Evolutionary conservation across 2,888 invertebrate genomes (phyloP).

Genomic region (Celastrina argiolus): DNA sequence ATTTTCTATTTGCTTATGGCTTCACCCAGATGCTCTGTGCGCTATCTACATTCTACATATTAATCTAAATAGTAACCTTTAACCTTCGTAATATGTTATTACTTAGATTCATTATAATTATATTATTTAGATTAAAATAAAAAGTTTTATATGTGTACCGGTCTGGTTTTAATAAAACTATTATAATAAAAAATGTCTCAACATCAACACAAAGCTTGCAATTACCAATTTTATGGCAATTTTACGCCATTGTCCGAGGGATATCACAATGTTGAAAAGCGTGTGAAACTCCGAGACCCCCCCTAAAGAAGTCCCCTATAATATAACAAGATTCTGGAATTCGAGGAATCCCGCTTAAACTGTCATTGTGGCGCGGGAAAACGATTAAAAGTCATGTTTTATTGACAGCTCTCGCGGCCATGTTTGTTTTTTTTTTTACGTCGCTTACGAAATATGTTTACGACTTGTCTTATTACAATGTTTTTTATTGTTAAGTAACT

Average conservation of each 20-base stretch:
- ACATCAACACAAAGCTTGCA: background rate
- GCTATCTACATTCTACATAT: too few species aligned
- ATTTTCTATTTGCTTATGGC: too few species aligned
- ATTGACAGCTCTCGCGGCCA: conserved; percentile 31
- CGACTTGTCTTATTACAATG: conserved; percentile 20
- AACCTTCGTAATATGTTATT: too few species aligned
- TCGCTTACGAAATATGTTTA: conserved; percentile 14
- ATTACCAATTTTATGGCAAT: background rate
- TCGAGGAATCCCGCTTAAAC: conserved; percentile 36
- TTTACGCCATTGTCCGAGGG: background rate
- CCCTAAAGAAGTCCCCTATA: conserved; percentile 15
- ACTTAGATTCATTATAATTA: too few species aligned
- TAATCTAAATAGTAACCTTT: too few species aligned
- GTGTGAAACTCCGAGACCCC: conserved; percentile 11
- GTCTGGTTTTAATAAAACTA: background rate
- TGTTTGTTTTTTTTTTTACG: conserved; percentile 14
- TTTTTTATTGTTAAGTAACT: conserved; percentile 21
- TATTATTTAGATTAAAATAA: too few species aligned
- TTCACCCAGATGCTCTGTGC: too few species aligned
- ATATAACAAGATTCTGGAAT: conserved; percentile 36
- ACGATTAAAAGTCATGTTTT: conserved; percentile 40
- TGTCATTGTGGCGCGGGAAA: conserved; percentile 33
- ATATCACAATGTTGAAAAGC: background rate
- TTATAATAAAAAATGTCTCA: background rate
- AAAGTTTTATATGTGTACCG: too few species aligned